phyloP scores from a whole-genome alignment of 2,797 vertebrate genomes.

The Threskiornis aethiopicus region DNA sequence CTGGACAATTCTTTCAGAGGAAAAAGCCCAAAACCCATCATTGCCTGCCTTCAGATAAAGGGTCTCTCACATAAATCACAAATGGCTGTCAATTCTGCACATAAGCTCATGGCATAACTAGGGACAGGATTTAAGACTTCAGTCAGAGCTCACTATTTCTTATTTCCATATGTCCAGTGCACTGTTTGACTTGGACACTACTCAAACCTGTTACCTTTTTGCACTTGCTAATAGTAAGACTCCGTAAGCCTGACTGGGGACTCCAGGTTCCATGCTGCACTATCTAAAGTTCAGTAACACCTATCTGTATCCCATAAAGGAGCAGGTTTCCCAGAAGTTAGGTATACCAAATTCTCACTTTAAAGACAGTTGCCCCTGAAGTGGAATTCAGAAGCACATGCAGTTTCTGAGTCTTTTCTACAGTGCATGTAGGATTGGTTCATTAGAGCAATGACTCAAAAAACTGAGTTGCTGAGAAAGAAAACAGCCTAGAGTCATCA shows the following conservation, averaged over 20 bases:
- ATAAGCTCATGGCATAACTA: not conserved
- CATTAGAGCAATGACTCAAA: not conserved
- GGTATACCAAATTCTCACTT: not conserved
- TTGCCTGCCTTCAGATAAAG: not conserved
- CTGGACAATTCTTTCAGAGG: not conserved
- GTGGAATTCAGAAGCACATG: not conserved
- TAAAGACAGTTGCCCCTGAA: not conserved
- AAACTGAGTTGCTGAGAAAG: not conserved
- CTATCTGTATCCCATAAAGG: not conserved
- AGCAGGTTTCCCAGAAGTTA: not conserved
- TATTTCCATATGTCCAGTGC: not conserved
- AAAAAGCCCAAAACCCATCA: rapidly evolving
- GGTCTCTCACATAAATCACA: not conserved
- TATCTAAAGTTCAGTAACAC: not conserved
- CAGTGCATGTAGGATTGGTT: not conserved
- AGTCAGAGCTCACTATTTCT: not conserved
- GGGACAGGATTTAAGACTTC: not conserved
- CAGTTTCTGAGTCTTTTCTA: not conserved
- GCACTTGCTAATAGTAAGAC: not conserved
- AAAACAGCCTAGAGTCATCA: not conserved
- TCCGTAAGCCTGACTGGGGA: not conserved
- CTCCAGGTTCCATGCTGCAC: not conserved
- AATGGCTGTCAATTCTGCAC: not conserved
- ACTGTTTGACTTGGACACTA: not conserved
- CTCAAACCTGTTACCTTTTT: not conserved